Evolutionary conservation across 2,888 invertebrate genomes (phyloP).

Genomic region (Pandemis heparana): DNA sequence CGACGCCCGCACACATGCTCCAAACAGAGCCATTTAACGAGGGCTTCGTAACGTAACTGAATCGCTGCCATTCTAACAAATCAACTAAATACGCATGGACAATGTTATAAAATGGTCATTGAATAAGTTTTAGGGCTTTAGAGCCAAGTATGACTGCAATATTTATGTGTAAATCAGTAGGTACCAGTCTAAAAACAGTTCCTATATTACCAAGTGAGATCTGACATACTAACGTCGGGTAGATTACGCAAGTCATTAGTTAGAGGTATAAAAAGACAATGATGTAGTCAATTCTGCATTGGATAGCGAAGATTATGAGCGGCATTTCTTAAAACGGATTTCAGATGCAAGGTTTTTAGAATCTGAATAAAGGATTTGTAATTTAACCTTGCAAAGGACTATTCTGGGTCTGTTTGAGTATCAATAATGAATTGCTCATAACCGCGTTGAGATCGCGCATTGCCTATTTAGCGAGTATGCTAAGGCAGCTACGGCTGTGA

Average conservation of each 20-base stretch:
- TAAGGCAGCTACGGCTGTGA: not conserved
- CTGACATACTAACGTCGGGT: not conserved
- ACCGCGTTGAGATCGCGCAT: not conserved
- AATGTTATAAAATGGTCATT: not conserved
- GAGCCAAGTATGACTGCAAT: not conserved
- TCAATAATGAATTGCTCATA: not conserved
- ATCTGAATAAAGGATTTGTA: not conserved
- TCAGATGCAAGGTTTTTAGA: not conserved
- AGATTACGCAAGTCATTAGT: not conserved
- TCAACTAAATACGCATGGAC: not conserved
- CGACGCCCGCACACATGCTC: conserved; percentile 37
- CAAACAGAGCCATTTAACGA: conserved; percentile 21
- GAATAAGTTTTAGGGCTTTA: not conserved
- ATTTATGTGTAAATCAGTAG: not conserved
- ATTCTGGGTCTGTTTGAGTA: not conserved
- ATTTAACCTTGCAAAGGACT: not conserved
- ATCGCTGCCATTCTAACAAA: not conserved
- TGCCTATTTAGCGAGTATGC: not conserved
- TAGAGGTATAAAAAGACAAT: not conserved
- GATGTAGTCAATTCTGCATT: not conserved
- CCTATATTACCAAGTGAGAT: no score
- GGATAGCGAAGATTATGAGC: not conserved
- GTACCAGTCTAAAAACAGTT: no score
- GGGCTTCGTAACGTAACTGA: conserved; percentile 2
- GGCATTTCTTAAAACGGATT: no score